These are phyloP conservation scores for Nothocercus julius DNA, from an alignment of 2,113 vertebrate species.

Conservation along the genomic window DNA sequence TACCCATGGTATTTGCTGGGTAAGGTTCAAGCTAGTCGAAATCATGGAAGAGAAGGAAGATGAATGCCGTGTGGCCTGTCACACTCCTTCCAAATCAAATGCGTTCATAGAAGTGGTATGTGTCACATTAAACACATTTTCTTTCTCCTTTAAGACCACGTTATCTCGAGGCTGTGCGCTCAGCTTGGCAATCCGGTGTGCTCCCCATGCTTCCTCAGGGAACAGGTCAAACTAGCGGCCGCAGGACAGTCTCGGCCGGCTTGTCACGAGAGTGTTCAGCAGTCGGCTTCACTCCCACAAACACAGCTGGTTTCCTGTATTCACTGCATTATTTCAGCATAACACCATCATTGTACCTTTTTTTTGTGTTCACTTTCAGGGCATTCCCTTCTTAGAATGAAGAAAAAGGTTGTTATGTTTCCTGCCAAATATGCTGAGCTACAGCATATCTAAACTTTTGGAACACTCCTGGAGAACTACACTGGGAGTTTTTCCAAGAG, in stretches of 20 bases:
- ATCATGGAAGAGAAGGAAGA: neutral
- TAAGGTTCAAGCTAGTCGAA: neutral
- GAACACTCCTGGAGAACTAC: neutral
- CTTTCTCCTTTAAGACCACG: neutral
- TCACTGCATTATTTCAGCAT: conserved; percentile 26
- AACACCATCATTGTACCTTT: neutral
- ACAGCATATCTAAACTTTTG: neutral
- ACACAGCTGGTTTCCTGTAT: conserved; percentile 10
- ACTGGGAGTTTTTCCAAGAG: neutral
- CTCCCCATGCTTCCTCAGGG: neutral
- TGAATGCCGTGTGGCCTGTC: neutral
- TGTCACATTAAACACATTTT: neutral
- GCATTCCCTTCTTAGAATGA: neutral
- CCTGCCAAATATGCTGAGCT: neutral
- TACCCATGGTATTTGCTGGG: neutral
- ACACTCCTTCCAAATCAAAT: neutral
- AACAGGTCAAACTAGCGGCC: neutral
- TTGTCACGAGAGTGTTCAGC: conserved; percentile 16
- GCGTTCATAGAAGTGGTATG: neutral
- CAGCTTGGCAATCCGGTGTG: neutral
- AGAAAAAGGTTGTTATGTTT: neutral
- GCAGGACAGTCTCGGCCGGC: neutral
- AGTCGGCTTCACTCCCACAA: neutral
- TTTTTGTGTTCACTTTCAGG: neutral
- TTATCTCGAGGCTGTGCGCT: neutral